Conservation (phyloP, 2,888 invertebrate genomes). For the Phalangium opilio region DNA sequence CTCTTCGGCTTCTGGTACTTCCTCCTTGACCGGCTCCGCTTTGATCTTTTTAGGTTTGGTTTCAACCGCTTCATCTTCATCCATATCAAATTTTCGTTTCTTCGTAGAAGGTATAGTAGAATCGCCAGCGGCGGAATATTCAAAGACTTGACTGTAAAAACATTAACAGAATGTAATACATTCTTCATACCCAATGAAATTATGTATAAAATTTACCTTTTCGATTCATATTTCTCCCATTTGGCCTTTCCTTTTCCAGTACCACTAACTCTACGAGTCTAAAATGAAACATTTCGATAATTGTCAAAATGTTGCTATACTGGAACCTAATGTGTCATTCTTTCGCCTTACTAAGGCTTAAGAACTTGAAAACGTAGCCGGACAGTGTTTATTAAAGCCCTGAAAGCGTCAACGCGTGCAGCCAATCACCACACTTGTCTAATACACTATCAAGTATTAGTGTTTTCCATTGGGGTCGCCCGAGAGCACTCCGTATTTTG, state of each 20-base stretch:
- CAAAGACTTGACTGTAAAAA: constrained; percentile 42
- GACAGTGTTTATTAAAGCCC: too few relatives aligned
- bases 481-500: too few relatives aligned
- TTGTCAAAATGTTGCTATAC: too few relatives aligned
- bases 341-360: too few relatives aligned
- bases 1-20: constrained; percentile 8
- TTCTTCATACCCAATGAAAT: too few relatives aligned
- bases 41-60: constrained; percentile 11
- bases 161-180: constrained; percentile 8
- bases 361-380: too few relatives aligned
- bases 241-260: constrained; percentile 45
- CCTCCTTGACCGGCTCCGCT: constrained; percentile 17
- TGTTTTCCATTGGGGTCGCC: too few relatives aligned
- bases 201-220: constrained; percentile 37
- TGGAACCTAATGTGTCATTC: too few relatives aligned
- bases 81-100: constrained; percentile 21
- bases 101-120: constrained; percentile 47
- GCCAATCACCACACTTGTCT: too few relatives aligned
- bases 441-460: too few relatives aligned
- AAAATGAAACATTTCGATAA: constrained; percentile 12
- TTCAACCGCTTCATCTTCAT: constrained; percentile 13
- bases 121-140: constrained; percentile 64
- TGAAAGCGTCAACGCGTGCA: too few relatives aligned
- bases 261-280: constrained; percentile 42
- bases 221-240: constrained; percentile 82